Base-by-base conservation (phyloP, 2,113 vertebrate species). In the Calonectris borealis region DNA sequence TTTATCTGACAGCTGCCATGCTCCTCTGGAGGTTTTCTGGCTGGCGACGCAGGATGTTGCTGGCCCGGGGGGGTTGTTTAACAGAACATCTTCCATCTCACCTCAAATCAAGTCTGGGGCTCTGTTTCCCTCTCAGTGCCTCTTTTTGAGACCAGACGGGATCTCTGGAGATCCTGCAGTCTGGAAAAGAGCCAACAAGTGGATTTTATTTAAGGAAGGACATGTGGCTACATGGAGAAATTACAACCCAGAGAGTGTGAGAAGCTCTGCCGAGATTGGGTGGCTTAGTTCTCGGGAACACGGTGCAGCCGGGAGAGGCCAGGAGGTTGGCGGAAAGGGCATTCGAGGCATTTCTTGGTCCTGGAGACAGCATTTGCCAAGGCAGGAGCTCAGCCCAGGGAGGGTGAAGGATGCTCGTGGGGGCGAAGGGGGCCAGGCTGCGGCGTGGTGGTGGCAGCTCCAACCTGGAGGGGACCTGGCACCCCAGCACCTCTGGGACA, bases 171-270 rank as follows among this genome's bases (percentile, higher is more conserved):
- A 40, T 58, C 87, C 60, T 24, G 51, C 46, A 36, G 51, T 2
- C 54, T 87, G 82, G 92, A 65, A 51, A 75, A 36, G 62, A 25
- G 38, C 57, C 85, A 60, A 20, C 12, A 2, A 17, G 10, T 21
- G 79, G 18, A 54, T 32, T 61, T 93, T 93, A 70, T 90, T 93
- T 92, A 90, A 49, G 79, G 92, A 79, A 65, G 75, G 62, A 46
- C 61, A 52, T 11, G 40, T 71, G 82, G 65, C 70, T 88, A n/a
- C 55, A 27, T 0, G 1, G 77, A 46, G 69, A 81, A 70, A 40
- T 66, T 46, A 40, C 42, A 89, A 6, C 40, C 22, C 32, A 2
- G 82, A 62, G 55, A 76, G 75, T 26, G 49, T 16, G 88, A 58
- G 77, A 19, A 68, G 87, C 7, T 9, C 46, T 55, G 73, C 48